Conservation (phyloP, 2,888 invertebrate genomes). For the Apotomis turbidana region DNA sequence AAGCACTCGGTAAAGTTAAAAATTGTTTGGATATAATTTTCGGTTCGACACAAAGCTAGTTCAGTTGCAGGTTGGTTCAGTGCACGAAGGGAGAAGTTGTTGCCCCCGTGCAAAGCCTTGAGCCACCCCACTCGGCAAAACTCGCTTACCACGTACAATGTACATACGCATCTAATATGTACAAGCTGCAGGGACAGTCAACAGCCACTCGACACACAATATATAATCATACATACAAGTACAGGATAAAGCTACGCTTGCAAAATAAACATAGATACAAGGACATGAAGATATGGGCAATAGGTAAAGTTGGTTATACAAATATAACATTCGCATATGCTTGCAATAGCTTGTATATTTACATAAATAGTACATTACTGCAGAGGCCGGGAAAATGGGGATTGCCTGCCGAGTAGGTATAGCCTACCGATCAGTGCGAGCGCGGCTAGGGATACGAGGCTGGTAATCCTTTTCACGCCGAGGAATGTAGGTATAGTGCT, state of each 20-base stretch:
- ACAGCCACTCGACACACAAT: conserved; percentile 30
- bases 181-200: conserved; percentile 20
- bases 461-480: too few relatives aligned
- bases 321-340: conserved; percentile 33
- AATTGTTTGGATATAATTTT: conserved; percentile 23
- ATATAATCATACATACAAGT: conserved; percentile 12
- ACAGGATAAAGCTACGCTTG: conserved; percentile 21
- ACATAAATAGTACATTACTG: neutral
- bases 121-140: conserved; percentile 56
- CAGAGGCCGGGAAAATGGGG: too few relatives aligned
- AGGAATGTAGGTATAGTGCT: too few relatives aligned
- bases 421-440: too few relatives aligned
- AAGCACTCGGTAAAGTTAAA: neutral
- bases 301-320: conserved; percentile 8
- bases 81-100: conserved; percentile 72
- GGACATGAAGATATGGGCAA: conserved; percentile 13
- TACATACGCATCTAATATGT: conserved; percentile 34
- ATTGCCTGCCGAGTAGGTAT: too few relatives aligned
- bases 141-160: conserved; percentile 48
- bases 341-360: conserved; percentile 11
- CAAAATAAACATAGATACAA: conserved; percentile 18
- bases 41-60: conserved; percentile 55
- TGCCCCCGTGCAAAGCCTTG: conserved; percentile 68
- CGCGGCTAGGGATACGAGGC: too few relatives aligned
- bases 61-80: conserved; percentile 65